Base-by-base conservation (phyloP, 2,797 vertebrate species). In the Epinephelus awoara region DNA sequence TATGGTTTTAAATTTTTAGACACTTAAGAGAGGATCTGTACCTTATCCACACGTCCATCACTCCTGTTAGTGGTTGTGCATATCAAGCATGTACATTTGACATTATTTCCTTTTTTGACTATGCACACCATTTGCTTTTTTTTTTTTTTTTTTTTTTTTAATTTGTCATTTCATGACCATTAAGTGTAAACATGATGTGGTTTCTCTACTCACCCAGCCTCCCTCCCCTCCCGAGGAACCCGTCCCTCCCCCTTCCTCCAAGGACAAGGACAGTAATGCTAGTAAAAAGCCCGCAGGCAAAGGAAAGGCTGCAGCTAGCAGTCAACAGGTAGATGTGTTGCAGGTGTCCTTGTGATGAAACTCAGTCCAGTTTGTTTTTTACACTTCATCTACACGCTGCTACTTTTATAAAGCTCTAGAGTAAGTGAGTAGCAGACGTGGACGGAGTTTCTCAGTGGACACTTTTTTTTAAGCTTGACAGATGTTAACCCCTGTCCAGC, bases 181-280 rank as follows among this genome's bases (percentile, higher is more conserved):
- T 29, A 84, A 63, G 55, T 85, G 54, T 81, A 72, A 85, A 89
- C 15, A 62, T 77, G n/a, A 84, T 85, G 64, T 89, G 84, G 80
- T 93, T 91, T 87, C 69, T 91, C 38, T 91, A 83, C 89, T 82
- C 86, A 89, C 81, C 68, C 88, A 94, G 93, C 91, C 86, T 85
- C 75, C 89, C 79, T 84, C 91, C 82, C 85, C 88, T 80, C 67
- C 87, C 8, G 93, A 93, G 66, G 93, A 93, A 42, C 70, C 89
- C 8, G 68, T 23, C 77, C 77, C 88, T 75, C 65, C 89, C 79
- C 79, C 85, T 85, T 62, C 89, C 79, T 83, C 85, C 88, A 92
- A 87, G 91, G 93, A 93, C 79, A 93, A 93, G 88, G 92, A 94
- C 85, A 79, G 54, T 94, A 93, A 83, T 84, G 88, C 87, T 93